Evolutionary conservation across 2,797 vertebrate species (phyloP).

Genomic region (Carapus acus): DNA sequence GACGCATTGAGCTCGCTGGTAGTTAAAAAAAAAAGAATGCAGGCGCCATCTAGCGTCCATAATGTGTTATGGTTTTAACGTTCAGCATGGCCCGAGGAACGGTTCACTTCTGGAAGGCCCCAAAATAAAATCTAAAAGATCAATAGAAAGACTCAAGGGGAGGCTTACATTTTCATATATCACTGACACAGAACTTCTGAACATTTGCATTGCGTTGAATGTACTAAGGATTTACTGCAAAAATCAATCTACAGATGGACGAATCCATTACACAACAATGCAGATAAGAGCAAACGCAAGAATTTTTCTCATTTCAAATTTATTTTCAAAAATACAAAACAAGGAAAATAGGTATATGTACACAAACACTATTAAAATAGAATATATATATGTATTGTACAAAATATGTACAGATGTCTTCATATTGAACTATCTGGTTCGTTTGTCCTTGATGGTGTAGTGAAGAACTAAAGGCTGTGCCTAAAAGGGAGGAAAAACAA

Average conservation of each 20-base stretch:
- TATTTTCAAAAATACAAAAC: slow-evolving; percentile 83
- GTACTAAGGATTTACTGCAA: too few species aligned
- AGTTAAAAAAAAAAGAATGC: slow-evolving; percentile 27
- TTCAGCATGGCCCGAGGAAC: not conserved
- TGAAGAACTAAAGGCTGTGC: slow-evolving; percentile 89
- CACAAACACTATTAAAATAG: slow-evolving; percentile 82
- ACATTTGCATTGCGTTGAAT: too few species aligned
- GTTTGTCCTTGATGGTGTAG: slow-evolving; percentile 94
- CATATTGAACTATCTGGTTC: slow-evolving; percentile 68
- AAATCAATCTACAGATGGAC: too few species aligned
- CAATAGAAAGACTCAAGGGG: too few species aligned
- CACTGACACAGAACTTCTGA: too few species aligned
- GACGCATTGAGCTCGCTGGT: not conserved
- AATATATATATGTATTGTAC: slow-evolving; percentile 80
- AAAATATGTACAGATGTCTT: slow-evolving; percentile 75
- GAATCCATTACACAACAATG: too few species aligned
- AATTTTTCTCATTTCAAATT: slow-evolving; percentile 61
- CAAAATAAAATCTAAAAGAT: too few species aligned
- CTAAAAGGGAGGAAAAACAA: slow-evolving; percentile 57
- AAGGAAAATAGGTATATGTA: slow-evolving; percentile 79
- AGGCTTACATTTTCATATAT: too few species aligned
- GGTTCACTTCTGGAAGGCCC: too few species aligned
- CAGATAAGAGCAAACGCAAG: not conserved
- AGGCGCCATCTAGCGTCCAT: slow-evolving; percentile 51
- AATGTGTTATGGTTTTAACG: not conserved